Percentiles rank a stretch among this genome's conserved stretches.
These are phyloP conservation scores for Meles meles DNA, from an alignment of 2,113 vertebrate species.

Conservation along the genomic window DNA sequence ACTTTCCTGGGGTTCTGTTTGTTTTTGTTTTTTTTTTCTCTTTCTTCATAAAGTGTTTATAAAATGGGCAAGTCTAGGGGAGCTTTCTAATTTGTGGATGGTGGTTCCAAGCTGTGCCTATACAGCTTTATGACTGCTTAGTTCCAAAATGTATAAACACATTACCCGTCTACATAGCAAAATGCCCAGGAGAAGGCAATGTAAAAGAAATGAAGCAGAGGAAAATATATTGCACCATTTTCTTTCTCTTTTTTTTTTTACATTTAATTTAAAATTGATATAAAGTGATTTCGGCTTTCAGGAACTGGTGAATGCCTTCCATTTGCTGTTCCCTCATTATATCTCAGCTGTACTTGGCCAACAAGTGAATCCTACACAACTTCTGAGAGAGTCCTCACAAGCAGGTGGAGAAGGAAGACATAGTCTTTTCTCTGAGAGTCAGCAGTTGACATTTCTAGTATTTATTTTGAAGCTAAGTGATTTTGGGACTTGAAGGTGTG, in stretches of 20 bases:
- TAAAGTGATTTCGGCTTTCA: slow-evolving; percentile 43
- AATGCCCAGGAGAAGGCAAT: slow-evolving; percentile 64
- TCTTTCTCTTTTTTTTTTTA: slow-evolving; percentile 37
- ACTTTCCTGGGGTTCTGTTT: slow-evolving; percentile 61
- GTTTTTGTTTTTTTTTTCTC: background rate
- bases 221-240: slow-evolving; percentile 61
- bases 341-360: background rate
- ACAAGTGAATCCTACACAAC: background rate
- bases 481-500: background rate
- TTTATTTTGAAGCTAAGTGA: background rate
- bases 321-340: background rate
- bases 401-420: background rate
- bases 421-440: background rate
- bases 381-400: background rate
- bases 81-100: slow-evolving; percentile 66
- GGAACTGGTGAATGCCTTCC: background rate
- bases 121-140: slow-evolving; percentile 72
- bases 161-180: slow-evolving; percentile 68
- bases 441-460: background rate
- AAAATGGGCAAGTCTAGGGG: slow-evolving; percentile 40
- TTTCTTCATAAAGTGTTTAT: slow-evolving; percentile 61
- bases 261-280: slow-evolving; percentile 70
- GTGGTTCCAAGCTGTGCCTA: slow-evolving; percentile 65
- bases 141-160: slow-evolving; percentile 68
- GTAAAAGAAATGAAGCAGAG: slow-evolving; percentile 67